Percentiles rank a stretch among this genome's conserved stretches.
These are phyloP conservation scores for Mesocricetus auratus DNA, from an alignment of 2,113 vertebrate genomes.

Conservation along the genomic window DNA sequence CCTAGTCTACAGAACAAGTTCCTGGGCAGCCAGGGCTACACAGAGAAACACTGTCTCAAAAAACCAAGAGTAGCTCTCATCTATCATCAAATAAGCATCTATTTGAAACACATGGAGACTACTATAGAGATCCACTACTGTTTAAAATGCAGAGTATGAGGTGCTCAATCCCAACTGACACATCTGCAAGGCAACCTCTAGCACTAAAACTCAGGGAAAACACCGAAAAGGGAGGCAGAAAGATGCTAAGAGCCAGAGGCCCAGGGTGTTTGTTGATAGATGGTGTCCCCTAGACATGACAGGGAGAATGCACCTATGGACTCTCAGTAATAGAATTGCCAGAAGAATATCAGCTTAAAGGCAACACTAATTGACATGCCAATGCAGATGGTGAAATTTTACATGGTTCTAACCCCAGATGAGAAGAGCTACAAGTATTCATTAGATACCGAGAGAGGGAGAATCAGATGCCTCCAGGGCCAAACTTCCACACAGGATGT, in stretches of 20 bases:
- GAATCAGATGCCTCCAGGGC: not conserved
- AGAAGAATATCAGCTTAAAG: not conserved
- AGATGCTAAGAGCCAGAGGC: not conserved
- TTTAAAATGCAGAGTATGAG: not conserved
- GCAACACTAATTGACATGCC: not conserved
- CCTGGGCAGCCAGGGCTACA: not conserved
- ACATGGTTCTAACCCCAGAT: not conserved
- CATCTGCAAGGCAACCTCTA: not conserved
- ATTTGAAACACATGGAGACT: not conserved
- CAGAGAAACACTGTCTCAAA: not conserved
- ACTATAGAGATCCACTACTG: not conserved
- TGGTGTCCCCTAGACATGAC: not conserved
- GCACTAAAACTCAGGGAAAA: not conserved
- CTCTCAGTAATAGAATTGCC: not conserved
- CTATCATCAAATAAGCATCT: not conserved
- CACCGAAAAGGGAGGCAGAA: not conserved
- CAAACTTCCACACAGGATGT: not conserved
- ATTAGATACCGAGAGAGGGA: not conserved
- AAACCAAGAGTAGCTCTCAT: not conserved
- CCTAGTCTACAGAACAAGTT: not conserved
- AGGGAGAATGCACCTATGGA: not conserved
- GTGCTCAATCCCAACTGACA: not conserved
- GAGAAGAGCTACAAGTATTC: not conserved
- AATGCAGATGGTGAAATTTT: not conserved
- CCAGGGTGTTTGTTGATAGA: not conserved